Conservation (phyloP, 2,888 invertebrate species). For the Tiliacea citrago region DNA sequence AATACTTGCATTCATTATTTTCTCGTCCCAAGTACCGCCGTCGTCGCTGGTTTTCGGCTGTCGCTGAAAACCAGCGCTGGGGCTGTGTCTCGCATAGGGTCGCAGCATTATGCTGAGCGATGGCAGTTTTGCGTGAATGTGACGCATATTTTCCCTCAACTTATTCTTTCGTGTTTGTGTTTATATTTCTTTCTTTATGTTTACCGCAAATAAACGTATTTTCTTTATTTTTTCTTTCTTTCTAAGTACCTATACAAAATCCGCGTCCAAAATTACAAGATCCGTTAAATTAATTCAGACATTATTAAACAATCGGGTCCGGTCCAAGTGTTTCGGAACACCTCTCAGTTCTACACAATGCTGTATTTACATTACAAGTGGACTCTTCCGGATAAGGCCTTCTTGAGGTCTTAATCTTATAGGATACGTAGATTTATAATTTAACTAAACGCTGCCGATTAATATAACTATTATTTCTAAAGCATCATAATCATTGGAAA, state of each 20-base stretch:
- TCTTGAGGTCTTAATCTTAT: conserved; percentile 74
- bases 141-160: no score
- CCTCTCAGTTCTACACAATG: conserved; percentile 77
- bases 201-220: no score
- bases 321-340: conserved; percentile 68
- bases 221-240: no score
- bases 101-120: no score
- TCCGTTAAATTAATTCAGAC: conserved; percentile 54
- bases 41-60: no score
- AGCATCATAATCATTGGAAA: no score
- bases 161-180: no score
- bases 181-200: no score
- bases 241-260: conserved; percentile 13
- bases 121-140: no score
- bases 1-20: background rate
- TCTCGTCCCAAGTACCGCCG: no score
- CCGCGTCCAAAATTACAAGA: conserved; percentile 26
- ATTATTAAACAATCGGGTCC: conserved; percentile 69
- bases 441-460: background rate
- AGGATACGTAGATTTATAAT: background rate
- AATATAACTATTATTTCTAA: background rate
- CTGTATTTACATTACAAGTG: conserved; percentile 89
- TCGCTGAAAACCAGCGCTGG: no score
- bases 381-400: conserved; percentile 87
- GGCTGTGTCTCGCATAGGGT: no score